Base-by-base conservation (phyloP, 2,113 vertebrate species). In the Carlito syrichta region DNA sequence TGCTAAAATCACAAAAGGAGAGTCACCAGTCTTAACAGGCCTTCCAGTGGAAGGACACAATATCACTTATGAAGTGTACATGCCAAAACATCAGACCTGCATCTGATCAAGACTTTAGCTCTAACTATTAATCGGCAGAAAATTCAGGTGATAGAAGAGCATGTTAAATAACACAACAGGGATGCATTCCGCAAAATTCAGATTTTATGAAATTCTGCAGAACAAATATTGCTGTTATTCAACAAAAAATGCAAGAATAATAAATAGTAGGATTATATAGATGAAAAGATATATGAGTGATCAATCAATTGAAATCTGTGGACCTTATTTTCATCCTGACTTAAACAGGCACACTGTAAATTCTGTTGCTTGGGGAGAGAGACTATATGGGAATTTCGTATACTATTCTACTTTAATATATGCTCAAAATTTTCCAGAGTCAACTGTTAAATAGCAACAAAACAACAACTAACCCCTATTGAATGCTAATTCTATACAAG, bases 341-440 rank as follows among this genome's bases (percentile, higher is more conserved):
- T 91, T 83, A 73, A 94, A 92, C 3, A 95, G 89, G 12, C 9
- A 81, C 88, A 89, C 12, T 35, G 19, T 56, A 93, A 92, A 69
- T 45, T 84, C 7, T 43, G 43, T 77, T 40, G 19, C 45, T 20
- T 54, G 30, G 19, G 30, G 62, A 50, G 60, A 66, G 50, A 25
- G 27, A 14, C n/a, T 48, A 35, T 45, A 69, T 60, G 22, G 45
- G 54, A 8, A 40, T 60, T 95, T 88, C 35, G 68, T 66, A 74
- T 13, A 38, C 35, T 30, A 89, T 48, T 54, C 45, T 83, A n/a
- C 58, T 87, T 16, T 74, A 54, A 40, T 11, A 60, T 19, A 30
- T 35, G 27, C 77, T 86, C 78, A 38, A 87, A 94, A 86, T 40
- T 90, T 78, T 78, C 13, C 48, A 90, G n/a, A 85, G 43, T 93